Base-by-base conservation (phyloP, 1,140 invertebrate genomes). In the Pentalonia nigronervosa region DNA sequence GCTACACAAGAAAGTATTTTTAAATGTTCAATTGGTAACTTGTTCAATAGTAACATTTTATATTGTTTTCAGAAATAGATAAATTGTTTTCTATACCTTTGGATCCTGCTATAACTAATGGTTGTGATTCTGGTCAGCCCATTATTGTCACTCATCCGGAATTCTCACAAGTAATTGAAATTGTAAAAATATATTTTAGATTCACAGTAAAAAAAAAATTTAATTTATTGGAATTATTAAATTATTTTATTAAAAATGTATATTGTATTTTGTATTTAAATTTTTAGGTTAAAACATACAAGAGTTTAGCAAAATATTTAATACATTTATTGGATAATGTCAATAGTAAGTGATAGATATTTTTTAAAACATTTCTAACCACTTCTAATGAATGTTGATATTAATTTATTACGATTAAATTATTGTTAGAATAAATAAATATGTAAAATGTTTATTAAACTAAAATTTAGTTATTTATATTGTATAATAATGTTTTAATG, bases 11-110 rank as follows among this genome's bases (percentile, higher is more conserved):
- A 93, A 94, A 95, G 94, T 95, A 95, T 95, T 94, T 95, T 94
- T 60, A 30, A 93, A 84, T 94, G 94, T 90, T 92, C 56, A 41
- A 50, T 84, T 88, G 20, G 23, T 50, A 90, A 25, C 84, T 20
- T 56, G n/a, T 53, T 45, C 83, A 60, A 41, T 47, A n/a, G 17
- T 93, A 30, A 88, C n/a, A 25, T 94, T 93, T 41, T 56, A 87
- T 45, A 34, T 45, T 60, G 30, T 96, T 95, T 95, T 50, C 94
- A 96, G 96, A 95, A 88, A 95, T 96, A 11, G 95, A 96, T 90
- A 95, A 97, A 47, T 95, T 98, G n/a, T 96, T 96, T 94, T 97
- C 97, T 94, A 96, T 99, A 94, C 98, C 98, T 90, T 95, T 99
- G 4, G 96, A 98, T 94, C 95, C 96, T 20, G 95, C 96, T 88